Evolutionary conservation across 2,113 vertebrate genomes (phyloP), one percentile per base, ranked within the genome.

Genomic region (Amphiprion ocellaris): DNA sequence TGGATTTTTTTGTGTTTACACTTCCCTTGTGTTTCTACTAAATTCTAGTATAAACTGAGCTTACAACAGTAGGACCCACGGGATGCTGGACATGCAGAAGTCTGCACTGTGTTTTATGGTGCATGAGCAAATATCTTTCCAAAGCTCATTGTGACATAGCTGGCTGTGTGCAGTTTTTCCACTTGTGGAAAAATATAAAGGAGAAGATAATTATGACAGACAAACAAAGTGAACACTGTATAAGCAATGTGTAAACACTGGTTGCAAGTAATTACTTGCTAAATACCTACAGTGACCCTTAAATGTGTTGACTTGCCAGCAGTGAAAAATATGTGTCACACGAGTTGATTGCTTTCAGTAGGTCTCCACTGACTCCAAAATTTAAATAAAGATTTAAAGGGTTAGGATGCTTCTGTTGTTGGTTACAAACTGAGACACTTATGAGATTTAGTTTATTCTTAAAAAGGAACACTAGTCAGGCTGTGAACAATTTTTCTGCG

Each of bases 141-240:
- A 44, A 67, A 53, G 71, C 30, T 21, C 21, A 26, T 39, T 69
- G 46, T 63, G 41, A 70, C 46, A 64, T 24, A 58, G 23, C 9
- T 47, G 16, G 4, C 10, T 69, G 24, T 65, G 30, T 30, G 52
- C 15, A 47, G 17, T 26, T 65, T 77, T 64, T 71, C 26, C 56
- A 79, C 54, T 44, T 61, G 46, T 60, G 58, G 70, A 62, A 79
- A 59, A 65, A 60, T 7, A 41, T 59, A 37, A 37, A 50, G 65
- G 53, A 49, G 30, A 66, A 44, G 12, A 44, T 65, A 12, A 59
- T 76, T 52, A 39, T n/a, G 23, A 47, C 62, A 47, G 21, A 46
- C 50, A 67, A 47, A 46, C 26, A 49, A 58, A 54, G 24, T 68
- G 54, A 4, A 19, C 49, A 19, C 49, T 50, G 49, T 50, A n/a